These are phyloP conservation scores for Papilio polyxenes DNA, from an alignment of 1,140 invertebrate species.

Conservation along the genomic window DNA sequence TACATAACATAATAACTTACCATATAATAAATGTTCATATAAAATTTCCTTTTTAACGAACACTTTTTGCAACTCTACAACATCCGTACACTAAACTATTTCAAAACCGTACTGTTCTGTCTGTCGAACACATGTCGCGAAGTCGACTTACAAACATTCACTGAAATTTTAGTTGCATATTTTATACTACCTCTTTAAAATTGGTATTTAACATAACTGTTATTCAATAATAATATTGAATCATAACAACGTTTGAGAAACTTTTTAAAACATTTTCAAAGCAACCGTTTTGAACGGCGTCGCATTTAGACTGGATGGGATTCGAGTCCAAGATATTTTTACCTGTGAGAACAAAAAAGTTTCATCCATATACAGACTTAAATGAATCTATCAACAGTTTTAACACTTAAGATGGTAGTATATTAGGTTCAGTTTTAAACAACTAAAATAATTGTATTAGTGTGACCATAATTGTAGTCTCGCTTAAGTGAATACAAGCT, in stretches of 20 bases:
- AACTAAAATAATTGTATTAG: slow-evolving; percentile 48
- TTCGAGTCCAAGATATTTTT: slow-evolving; percentile 72
- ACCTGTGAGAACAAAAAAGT: slow-evolving; percentile 75
- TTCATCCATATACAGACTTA: slow-evolving; percentile 59
- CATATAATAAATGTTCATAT: slow-evolving; percentile 52
- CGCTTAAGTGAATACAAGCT: slow-evolving; percentile 42
- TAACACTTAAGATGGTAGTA: background rate
- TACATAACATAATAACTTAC: slow-evolving; percentile 45
- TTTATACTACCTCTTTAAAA: background rate
- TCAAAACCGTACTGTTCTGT: slow-evolving; percentile 46
- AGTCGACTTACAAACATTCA: slow-evolving; percentile 34
- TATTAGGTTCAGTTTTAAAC: slow-evolving; percentile 41
- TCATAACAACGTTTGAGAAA: slow-evolving; percentile 41
- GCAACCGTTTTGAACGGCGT: slow-evolving; percentile 52
- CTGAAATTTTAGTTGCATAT: slow-evolving; percentile 28
- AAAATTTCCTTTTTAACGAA: slow-evolving; percentile 53
- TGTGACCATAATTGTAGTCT: slow-evolving; percentile 46
- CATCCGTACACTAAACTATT: slow-evolving; percentile 59
- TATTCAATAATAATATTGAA: slow-evolving; percentile 24
- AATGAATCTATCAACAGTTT: slow-evolving; percentile 28
- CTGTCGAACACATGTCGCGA: slow-evolving; percentile 49
- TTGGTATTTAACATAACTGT: background rate
- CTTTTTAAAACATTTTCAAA: slow-evolving; percentile 35
- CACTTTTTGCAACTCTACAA: slow-evolving; percentile 45
- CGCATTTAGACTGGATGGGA: slow-evolving; percentile 67